phyloP scores from a whole-genome alignment of 2,888 invertebrate genomes.

The Baronia brevicornis region DNA sequence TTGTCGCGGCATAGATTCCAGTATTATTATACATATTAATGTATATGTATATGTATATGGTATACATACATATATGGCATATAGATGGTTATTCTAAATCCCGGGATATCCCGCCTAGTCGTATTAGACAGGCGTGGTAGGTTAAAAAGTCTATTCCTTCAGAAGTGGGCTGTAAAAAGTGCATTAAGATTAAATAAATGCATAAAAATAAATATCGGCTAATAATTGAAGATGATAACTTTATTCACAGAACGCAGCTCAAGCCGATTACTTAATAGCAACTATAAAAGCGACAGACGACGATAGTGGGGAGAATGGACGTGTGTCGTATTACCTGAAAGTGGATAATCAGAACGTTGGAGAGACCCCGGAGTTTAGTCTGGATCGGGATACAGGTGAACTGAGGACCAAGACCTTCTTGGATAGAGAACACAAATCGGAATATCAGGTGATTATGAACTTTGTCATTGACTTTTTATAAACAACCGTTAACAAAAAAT shows the following conservation, averaged over 20 bases:
- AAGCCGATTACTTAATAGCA: conserved; percentile 84
- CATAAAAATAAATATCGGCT: too few species aligned
- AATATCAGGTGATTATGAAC: conserved; percentile 58
- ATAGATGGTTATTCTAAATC: too few species aligned
- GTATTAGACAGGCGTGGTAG: too few species aligned
- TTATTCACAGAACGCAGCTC: conserved; percentile 78
- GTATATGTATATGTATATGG: too few species aligned
- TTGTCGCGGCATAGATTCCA: not conserved
- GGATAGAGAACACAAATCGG: conserved; percentile 80
- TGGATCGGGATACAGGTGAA: conserved; percentile 87
- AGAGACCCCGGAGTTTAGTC: conserved; percentile 87
- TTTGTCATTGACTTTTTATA: too few species aligned
- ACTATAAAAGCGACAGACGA: conserved; percentile 88
- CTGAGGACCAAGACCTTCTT: conserved; percentile 85
- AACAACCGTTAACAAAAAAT: too few species aligned
- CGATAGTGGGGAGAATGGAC: conserved; percentile 89
- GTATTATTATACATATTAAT: not conserved
- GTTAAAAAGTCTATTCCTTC: too few species aligned
- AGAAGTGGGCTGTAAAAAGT: too few species aligned
- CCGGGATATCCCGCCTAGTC: too few species aligned
- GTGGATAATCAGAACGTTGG: conserved; percentile 84
- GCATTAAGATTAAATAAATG: too few species aligned
- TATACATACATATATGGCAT: too few species aligned
- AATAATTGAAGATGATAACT: too few species aligned
- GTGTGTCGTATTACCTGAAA: conserved; percentile 88